Evolutionary conservation across 2,113 vertebrate genomes (phyloP), one percentile per base, ranked within the genome.

Genomic region (Pangasianodon gigas): DNA sequence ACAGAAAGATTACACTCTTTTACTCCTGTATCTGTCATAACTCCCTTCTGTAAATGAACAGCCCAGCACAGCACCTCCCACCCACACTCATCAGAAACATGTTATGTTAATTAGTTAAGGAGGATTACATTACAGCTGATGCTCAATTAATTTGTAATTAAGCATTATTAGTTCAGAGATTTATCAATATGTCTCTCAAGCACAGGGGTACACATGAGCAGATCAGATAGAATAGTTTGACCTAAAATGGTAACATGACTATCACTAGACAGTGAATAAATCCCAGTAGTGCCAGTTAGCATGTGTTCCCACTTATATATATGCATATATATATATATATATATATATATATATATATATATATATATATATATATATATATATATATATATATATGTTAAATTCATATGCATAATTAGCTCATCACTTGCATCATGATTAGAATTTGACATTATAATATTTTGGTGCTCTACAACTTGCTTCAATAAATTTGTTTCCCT

Each of bases 81-180:
- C 95, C 94, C 95, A 94, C 95, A 95, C 93, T 95, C 94, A 95
- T 96, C 95, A 95, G 94, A 95, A 95, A 93, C 92, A 87, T 89
- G 92, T 93, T 91, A 32, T 94, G 93, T 93, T 95, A 95, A 96
- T 96, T 95, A 93, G 95, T 95, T 95, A 95, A 94, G 88, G 94
- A 95, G 94, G 94, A 95, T 94, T 93, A 94, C 95, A 95, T 96
- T 95, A 95, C 95, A 93, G 94, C 94, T 95, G 94, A 95, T 95
- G 94, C 56, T 94, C 95, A 96, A 96, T 96, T 96, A 96, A 96
- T 96, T 95, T 94, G 93, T 94, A 95, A 96, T 96, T 96, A 96
- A 94, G 93, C 93, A 92, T 94, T 94, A 96, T 95, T 95, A 95
- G 94, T 94, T 94, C 92, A 94, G 91, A 79, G 69, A 90, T 75